A percentile compares a stretch with the other conserved stretches of the same genome.
Evolutionary conservation across 2,797 vertebrate genomes (phyloP).

Genomic region (Eremophila alpestris): DNA sequence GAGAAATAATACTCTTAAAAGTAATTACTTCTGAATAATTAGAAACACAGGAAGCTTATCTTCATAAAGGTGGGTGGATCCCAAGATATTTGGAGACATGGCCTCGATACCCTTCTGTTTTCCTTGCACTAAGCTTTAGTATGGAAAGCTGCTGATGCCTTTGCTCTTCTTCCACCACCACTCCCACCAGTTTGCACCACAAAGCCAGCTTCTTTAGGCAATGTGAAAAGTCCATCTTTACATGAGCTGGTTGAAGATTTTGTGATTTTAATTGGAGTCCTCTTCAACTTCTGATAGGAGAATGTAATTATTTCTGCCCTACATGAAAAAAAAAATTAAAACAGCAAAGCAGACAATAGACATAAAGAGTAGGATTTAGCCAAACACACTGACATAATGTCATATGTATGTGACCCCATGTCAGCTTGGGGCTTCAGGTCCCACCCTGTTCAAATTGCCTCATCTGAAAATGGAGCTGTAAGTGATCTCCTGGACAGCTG

Average conservation of each 20-base stretch:
- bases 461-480: neutral
- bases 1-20: conserved; percentile 37
- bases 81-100: neutral
- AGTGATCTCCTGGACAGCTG: neutral
- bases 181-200: neutral
- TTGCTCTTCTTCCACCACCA: neutral
- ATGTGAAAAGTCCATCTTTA: neutral
- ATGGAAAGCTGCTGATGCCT: neutral
- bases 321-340: neutral
- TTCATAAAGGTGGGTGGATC: conserved; percentile 35
- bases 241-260: neutral
- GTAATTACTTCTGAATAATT: conserved; percentile 48
- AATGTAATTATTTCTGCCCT: neutral
- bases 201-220: neutral
- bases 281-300: neutral
- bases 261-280: neutral
- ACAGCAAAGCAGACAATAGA: neutral
- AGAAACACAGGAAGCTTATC: conserved; percentile 56
- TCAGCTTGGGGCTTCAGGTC: neutral
- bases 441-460: neutral
- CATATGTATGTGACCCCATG: no score
- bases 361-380: neutral
- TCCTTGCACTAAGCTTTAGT: neutral
- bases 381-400: neutral
- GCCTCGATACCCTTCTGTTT: neutral